phyloP scores from a whole-genome alignment of 2,888 invertebrate genomes.

The Gymnosoma rotundatum region DNA sequence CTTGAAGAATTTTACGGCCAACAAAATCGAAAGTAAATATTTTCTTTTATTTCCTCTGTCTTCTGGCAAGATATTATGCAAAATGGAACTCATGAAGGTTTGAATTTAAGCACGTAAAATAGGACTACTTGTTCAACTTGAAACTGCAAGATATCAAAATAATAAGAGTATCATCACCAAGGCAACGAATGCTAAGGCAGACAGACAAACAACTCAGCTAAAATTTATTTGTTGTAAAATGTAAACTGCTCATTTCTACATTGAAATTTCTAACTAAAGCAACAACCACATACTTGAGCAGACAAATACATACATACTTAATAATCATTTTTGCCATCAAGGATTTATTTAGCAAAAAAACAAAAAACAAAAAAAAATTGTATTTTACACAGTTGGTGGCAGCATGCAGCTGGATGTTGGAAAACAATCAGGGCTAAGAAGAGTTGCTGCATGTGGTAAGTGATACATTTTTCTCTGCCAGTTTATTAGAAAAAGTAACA shows the following conservation, averaged over 20 bases:
- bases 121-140: not conserved
- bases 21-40: constrained; percentile 42
- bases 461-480: constrained; percentile 13
- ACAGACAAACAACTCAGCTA: too few relatives aligned
- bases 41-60: not conserved
- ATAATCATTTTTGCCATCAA: constrained; percentile 25
- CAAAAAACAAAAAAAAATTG: constrained; percentile 41
- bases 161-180: not conserved
- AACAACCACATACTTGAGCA: constrained; percentile 30
- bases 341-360: constrained; percentile 44
- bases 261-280: constrained; percentile 29
- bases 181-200: not conserved
- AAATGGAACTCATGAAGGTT: not conserved
- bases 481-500: not conserved
- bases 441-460: constrained; percentile 5
- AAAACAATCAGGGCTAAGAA: not conserved
- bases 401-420: not conserved
- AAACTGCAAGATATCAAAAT: constrained; percentile 13
- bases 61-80: not conserved
- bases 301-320: constrained; percentile 7
- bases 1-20: not conserved
- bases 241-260: not conserved
- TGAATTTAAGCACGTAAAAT: not conserved
- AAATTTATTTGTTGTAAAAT: not conserved
- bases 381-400: constrained; percentile 51